A percentile compares a stretch with the other conserved stretches of the same genome.
Evolutionary conservation across 2,888 invertebrate genomes (phyloP).

Genomic region (Aphodius granarius): DNA sequence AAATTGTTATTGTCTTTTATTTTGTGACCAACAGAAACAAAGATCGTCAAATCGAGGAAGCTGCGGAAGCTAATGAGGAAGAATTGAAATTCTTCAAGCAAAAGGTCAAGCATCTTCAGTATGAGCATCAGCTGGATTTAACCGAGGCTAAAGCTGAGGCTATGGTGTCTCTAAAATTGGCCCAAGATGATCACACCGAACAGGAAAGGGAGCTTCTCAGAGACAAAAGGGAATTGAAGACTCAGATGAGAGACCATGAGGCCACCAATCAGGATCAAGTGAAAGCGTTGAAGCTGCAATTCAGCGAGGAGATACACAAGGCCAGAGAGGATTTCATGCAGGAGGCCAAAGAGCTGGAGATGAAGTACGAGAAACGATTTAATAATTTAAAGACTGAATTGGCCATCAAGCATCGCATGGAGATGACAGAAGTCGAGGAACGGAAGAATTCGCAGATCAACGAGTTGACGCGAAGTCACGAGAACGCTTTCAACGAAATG

Average conservation of each 20-base stretch:
- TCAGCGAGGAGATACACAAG: conserved; percentile 58
- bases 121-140: conserved; percentile 85
- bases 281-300: conserved; percentile 66
- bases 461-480: conserved; percentile 79
- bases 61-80: conserved; percentile 83
- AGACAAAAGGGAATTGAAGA: conserved; percentile 71
- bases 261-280: conserved; percentile 72
- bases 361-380: conserved; percentile 75
- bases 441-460: conserved; percentile 86
- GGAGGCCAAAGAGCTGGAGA: conserved; percentile 69
- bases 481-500: conserved; percentile 83
- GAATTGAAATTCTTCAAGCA: conserved; percentile 88
- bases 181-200: conserved; percentile 78
- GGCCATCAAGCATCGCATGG: conserved; percentile 74
- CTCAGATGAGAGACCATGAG: conserved; percentile 69
- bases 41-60: conserved; percentile 86
- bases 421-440: conserved; percentile 88
- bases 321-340: conserved; percentile 66
- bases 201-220: conserved; percentile 77
- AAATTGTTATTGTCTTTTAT: too few species aligned
- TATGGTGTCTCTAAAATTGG: conserved; percentile 77
- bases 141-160: conserved; percentile 85
- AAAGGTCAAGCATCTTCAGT: conserved; percentile 90
- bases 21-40: conserved; percentile 64
- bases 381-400: conserved; percentile 70